Base-by-base conservation (phyloP, 1,140 invertebrate species). In the Caenorhabditis brenneri region DNA sequence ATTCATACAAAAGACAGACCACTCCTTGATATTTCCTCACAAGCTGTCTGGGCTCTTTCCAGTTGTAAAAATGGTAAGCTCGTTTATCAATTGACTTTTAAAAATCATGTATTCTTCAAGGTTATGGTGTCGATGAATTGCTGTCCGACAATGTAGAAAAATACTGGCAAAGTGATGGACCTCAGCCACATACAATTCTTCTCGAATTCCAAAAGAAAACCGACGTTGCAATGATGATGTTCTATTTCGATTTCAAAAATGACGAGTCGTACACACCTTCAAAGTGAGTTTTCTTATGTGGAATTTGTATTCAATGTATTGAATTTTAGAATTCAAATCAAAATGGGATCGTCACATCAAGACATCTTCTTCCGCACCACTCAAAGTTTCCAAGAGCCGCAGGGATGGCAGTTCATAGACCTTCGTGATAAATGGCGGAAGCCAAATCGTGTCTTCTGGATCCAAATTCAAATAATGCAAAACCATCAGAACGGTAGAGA, bases 401-500 rank as follows among this genome's bases (percentile, higher is more conserved):
- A 55, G 19, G 84, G 84, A 58, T 85, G 84, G 84, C 31, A 39
- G 10, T 55, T 78, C 16, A 81, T 85, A 29, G 84, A 85, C 79
- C 10, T 85, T n/a, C 48, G 84, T 7, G 46, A 48, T 22, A 48
- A 49, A 15, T 31, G 10, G 36, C 5, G 27, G 9, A 48, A 49
- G 9, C 79, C 84, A 4, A 15, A 33, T 42, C 42, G 84, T 9
- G 53, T 60, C n/a, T 81, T 85, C 27, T 58, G 84, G 24, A 39
- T 83, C 46, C 29, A 88, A 82, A 55, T 89, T 80, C 74, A 89
- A 80, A 84, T 89, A 83, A 42, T 89, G 85, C 49, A 89, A n/a
- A 86, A 89, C 84, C 88, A 89, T 88, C 55, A 89, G 65, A 83
- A 89, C 83, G 58, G 84, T 19, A 74, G 84, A 36, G 84, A 85